Conservation (phyloP, 2,888 invertebrate species). For the Molanna angustata region DNA sequence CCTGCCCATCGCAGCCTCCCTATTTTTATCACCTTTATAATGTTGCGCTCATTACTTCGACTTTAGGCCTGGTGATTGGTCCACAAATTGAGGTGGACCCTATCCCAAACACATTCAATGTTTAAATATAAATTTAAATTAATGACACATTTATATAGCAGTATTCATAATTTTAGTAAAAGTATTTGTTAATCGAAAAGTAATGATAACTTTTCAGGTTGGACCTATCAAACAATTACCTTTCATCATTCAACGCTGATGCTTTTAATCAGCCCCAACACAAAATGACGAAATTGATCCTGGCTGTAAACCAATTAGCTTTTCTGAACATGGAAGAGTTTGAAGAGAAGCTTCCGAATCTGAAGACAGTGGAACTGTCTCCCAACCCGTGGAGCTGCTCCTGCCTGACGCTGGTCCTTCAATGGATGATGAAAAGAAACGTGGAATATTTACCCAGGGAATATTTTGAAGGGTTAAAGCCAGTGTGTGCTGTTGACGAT, state of each 20-base stretch:
- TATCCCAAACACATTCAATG: too few species aligned
- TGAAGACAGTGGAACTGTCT: conserved; percentile 7
- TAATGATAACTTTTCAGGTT: conserved; percentile 8
- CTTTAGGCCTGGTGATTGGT: too few species aligned
- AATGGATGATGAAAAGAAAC: conserved; percentile 4
- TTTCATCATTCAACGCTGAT: conserved; percentile 12
- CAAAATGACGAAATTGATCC: conserved; percentile 7
- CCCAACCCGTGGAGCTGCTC: conserved; percentile 28
- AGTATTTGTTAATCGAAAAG: background rate
- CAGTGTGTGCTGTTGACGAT: conserved; percentile 18
- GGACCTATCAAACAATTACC: conserved; percentile 15
- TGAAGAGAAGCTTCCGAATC: conserved; percentile 2
- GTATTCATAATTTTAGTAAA: background rate
- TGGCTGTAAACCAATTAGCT: conserved; percentile 16
- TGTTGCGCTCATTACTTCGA: too few species aligned
- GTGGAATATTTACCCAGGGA: conserved; percentile 10
- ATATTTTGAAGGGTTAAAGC: conserved; percentile 20
- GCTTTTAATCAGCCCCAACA: conserved; percentile 13
- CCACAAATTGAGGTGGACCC: too few species aligned
- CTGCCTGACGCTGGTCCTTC: conserved; percentile 15
- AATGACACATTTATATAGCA: too few species aligned
- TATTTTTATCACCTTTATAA: too few species aligned
- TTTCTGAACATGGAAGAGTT: conserved; percentile 4
- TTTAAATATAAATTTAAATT: too few species aligned
- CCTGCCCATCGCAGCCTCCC: too few species aligned